Percentiles rank a stretch among this genome's conserved stretches.
Evolutionary conservation across 2,888 invertebrate species (phyloP).

Genomic region (Masnerella sp.): DNA sequence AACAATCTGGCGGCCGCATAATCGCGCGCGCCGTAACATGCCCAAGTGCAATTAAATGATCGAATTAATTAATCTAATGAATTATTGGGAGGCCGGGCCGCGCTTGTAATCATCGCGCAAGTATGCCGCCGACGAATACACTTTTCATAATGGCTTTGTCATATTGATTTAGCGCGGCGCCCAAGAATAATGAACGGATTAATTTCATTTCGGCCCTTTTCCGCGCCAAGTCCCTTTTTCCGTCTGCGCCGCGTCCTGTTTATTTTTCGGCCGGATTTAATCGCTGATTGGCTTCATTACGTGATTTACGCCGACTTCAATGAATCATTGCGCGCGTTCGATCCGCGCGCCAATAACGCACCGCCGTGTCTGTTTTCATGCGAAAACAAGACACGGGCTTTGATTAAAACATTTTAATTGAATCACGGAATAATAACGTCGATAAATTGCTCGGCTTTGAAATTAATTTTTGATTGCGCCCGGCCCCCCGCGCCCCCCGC

Average conservation of each 20-base stretch:
- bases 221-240: too few relatives aligned
- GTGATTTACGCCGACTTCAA: slow-evolving; percentile 41
- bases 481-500: slow-evolving; percentile 1
- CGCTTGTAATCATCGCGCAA: slow-evolving; percentile 40
- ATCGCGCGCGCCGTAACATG: slow-evolving; percentile 44
- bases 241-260: slow-evolving; percentile 5
- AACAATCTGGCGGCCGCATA: slow-evolving; percentile 57
- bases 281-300: slow-evolving; percentile 47
- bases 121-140: slow-evolving; percentile 17
- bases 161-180: slow-evolving; percentile 44
- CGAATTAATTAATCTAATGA: slow-evolving; percentile 65
- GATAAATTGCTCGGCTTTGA: slow-evolving; percentile 50
- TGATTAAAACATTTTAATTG: slow-evolving; percentile 55
- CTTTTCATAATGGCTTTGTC: slow-evolving; percentile 44
- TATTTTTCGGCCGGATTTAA: slow-evolving; percentile 32
- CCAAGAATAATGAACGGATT: slow-evolving; percentile 48
- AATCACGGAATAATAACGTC: slow-evolving; percentile 54
- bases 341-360: slow-evolving; percentile 23
- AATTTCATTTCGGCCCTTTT: slow-evolving; percentile 37
- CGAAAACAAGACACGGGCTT: slow-evolving; percentile 47
- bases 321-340: slow-evolving; percentile 33
- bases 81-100: slow-evolving; percentile 57
- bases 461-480: slow-evolving; percentile 50
- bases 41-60: slow-evolving; percentile 56
- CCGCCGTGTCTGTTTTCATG: slow-evolving; percentile 45